phyloP scores from a whole-genome alignment of 2,888 invertebrate genomes.

The Opisthograptis luteolata region DNA sequence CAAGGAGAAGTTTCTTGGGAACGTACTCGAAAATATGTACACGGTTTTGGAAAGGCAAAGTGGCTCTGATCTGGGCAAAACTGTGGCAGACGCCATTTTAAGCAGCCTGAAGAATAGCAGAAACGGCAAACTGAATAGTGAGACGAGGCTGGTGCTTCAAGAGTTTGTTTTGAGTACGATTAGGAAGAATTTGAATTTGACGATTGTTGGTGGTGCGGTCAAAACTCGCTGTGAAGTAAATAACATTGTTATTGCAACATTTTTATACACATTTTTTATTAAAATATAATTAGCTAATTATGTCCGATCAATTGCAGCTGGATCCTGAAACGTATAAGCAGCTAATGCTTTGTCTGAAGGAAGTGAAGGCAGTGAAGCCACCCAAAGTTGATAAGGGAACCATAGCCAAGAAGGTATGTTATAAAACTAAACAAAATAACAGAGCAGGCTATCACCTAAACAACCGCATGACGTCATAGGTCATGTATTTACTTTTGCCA shows the following conservation, averaged over 20 bases:
- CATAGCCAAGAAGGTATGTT: slow-evolving; percentile 58
- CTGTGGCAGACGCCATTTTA: slow-evolving; percentile 61
- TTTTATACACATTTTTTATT: too few relatives aligned
- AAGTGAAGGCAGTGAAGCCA: slow-evolving; percentile 49
- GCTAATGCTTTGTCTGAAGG: slow-evolving; percentile 67
- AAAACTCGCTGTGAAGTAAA: slow-evolving; percentile 75
- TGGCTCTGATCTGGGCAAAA: slow-evolving; percentile 58
- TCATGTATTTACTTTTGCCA: too few relatives aligned
- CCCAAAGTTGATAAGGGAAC: slow-evolving; percentile 60
- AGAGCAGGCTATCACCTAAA: too few relatives aligned
- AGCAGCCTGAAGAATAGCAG: slow-evolving; percentile 60
- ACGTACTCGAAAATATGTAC: slow-evolving; percentile 77
- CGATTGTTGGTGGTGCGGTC: slow-evolving; percentile 74
- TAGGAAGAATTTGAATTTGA: slow-evolving; percentile 70
- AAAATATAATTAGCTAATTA: too few relatives aligned
- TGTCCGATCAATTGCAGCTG: slow-evolving; percentile 67
- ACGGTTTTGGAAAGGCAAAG: slow-evolving; percentile 62
- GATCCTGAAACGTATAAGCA: slow-evolving; percentile 67
- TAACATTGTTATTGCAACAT: too few relatives aligned
- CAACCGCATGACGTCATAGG: too few relatives aligned
- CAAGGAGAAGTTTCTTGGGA: slow-evolving; percentile 69
- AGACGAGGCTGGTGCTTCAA: slow-evolving; percentile 61
- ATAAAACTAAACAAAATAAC: too few relatives aligned
- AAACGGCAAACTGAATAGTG: slow-evolving; percentile 67
- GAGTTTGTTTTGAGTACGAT: slow-evolving; percentile 65